Evolutionary conservation across 2,113 vertebrate species (phyloP).

Genomic region (Lampris incognitus): DNA sequence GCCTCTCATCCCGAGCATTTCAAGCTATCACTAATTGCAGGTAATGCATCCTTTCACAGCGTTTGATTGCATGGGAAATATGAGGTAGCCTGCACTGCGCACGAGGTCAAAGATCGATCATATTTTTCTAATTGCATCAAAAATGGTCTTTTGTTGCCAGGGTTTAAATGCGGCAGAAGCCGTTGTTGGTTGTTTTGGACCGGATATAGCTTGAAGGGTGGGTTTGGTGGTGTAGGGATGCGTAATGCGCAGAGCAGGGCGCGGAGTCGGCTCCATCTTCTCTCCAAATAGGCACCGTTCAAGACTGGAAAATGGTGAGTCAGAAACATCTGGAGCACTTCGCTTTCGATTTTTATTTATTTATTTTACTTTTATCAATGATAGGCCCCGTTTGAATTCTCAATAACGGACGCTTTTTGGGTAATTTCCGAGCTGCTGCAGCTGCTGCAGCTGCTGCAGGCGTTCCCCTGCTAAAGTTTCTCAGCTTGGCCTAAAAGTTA

Average conservation of each 20-base stretch:
- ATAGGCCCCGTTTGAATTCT: not conserved
- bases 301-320: constrained; percentile 77
- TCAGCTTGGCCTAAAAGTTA: not conserved
- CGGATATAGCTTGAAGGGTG: constrained; percentile 80
- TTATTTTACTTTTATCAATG: constrained; percentile 26
- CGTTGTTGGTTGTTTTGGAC: constrained; percentile 89
- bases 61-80: constrained; percentile 89
- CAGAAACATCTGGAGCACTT: constrained; percentile 62
- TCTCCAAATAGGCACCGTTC: constrained; percentile 70
- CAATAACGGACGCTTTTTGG: too few species aligned
- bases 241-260: constrained; percentile 68
- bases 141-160: constrained; percentile 85
- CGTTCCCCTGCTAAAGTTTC: too few species aligned
- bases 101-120: constrained; percentile 88
- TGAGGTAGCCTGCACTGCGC: constrained; percentile 89
- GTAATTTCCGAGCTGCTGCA: not conserved
- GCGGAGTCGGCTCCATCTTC: constrained; percentile 60
- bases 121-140: constrained; percentile 89
- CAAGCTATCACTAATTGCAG: constrained; percentile 94
- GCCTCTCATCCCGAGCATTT: constrained; percentile 92
- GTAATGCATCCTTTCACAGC: constrained; percentile 87
- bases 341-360: constrained; percentile 53
- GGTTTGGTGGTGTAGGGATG: constrained; percentile 70
- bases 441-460: too few species aligned
- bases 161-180: constrained; percentile 94